Conservation (phyloP, 2,888 invertebrate species). For the Drosophila anomelani region DNA sequence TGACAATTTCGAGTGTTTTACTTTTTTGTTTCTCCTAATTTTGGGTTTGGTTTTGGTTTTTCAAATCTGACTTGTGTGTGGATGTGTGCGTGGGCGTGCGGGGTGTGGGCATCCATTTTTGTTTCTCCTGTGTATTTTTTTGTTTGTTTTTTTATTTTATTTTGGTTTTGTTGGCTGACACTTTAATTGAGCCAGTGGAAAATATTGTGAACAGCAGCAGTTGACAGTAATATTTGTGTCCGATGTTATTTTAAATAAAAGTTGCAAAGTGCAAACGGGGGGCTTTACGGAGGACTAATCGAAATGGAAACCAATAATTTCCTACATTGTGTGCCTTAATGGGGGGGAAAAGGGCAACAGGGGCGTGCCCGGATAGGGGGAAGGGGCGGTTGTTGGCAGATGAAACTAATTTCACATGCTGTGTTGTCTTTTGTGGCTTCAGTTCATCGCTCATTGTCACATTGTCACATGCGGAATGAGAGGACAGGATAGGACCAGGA, state of each 20-base stretch:
- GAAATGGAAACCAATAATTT: slow-evolving; percentile 48
- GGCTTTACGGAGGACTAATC: slow-evolving; percentile 8
- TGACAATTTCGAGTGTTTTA: slow-evolving; percentile 44
- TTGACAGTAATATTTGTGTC: slow-evolving; percentile 41
- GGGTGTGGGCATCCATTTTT: slow-evolving; percentile 2
- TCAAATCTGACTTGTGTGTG: slow-evolving; percentile 32
- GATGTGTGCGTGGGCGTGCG: neutral
- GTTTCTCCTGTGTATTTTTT: slow-evolving; percentile 7
- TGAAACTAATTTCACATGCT: slow-evolving; percentile 68
- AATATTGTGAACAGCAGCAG: slow-evolving; percentile 45
- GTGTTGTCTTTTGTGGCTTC: slow-evolving; percentile 72
- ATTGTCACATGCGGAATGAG: slow-evolving; percentile 55
- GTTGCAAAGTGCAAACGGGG: slow-evolving; percentile 27
- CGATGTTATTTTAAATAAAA: slow-evolving; percentile 45
- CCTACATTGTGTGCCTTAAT: slow-evolving; percentile 14
- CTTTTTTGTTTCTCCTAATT: slow-evolving; percentile 31
- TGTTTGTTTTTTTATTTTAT: neutral
- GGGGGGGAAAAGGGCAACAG: neutral
- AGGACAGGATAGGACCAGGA: slow-evolving; percentile 15
- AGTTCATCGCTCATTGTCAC: slow-evolving; percentile 65
- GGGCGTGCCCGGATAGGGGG: neutral
- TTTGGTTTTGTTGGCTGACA: slow-evolving; percentile 54
- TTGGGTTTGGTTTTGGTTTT: slow-evolving; percentile 49
- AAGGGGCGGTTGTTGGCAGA: slow-evolving; percentile 14
- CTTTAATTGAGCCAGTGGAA: slow-evolving; percentile 60